Evolutionary conservation across 2,797 vertebrate species (phyloP).

Genomic region (Hybognathus amarus): DNA sequence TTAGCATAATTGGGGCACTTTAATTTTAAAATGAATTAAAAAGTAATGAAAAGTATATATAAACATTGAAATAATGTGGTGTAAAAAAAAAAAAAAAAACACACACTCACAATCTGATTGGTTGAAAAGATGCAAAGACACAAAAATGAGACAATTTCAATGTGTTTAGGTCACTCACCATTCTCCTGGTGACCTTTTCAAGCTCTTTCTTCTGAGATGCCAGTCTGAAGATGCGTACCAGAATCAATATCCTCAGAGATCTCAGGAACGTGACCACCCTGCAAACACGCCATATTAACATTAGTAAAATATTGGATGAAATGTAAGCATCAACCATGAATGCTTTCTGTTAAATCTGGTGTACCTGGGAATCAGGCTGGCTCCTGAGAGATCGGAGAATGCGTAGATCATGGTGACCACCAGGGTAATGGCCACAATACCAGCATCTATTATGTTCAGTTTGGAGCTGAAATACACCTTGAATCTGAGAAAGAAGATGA

Average conservation of each 20-base stretch:
- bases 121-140: neutral
- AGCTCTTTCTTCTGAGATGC: constrained; percentile 88
- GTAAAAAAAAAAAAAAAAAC: neutral
- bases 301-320: neutral
- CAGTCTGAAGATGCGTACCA: constrained; percentile 89
- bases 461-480: constrained; percentile 84
- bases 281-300: constrained; percentile 21
- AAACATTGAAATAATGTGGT: neutral
- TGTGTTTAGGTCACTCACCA: constrained; percentile 79
- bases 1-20: neutral
- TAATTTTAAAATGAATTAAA: neutral
- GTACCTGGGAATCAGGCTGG: constrained; percentile 86
- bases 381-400: constrained; percentile 76
- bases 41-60: neutral
- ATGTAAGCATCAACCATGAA: neutral
- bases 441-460: constrained; percentile 86
- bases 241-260: constrained; percentile 85
- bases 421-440: constrained; percentile 83
- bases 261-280: constrained; percentile 84
- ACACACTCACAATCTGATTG: neutral
- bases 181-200: constrained; percentile 87
- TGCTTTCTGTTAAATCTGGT: neutral
- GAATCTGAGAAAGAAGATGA: constrained; percentile 75
- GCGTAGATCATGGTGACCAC: constrained; percentile 83
- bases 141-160: neutral